These are phyloP conservation scores for Oryzias woworae DNA, from an alignment of 2,113 vertebrate species.

Conservation along the genomic window DNA sequence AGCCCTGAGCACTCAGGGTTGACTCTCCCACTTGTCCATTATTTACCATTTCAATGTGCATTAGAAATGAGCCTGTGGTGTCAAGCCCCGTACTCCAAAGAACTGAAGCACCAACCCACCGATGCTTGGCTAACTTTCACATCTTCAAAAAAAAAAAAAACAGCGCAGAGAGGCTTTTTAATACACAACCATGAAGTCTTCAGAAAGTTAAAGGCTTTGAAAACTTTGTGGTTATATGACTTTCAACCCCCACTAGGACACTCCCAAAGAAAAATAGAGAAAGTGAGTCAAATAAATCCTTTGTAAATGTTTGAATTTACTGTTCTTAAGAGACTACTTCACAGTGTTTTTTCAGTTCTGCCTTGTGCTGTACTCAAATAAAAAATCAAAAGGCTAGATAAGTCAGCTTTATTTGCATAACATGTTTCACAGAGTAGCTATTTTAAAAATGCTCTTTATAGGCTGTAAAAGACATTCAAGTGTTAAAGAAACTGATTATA, in stretches of 20 bases:
- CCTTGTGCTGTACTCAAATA: too few species aligned
- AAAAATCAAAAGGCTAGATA: too few species aligned
- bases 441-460: too few species aligned
- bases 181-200: neutral
- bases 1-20: slow-evolving; percentile 28
- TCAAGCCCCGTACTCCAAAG: neutral
- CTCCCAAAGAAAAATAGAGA: too few species aligned
- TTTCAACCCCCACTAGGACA: slow-evolving; percentile 5
- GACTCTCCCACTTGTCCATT: slow-evolving; percentile 33
- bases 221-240: slow-evolving; percentile 21
- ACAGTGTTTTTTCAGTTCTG: too few species aligned
- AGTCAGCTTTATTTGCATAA: too few species aligned
- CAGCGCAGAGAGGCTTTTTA: neutral
- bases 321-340: too few species aligned
- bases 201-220: slow-evolving; percentile 8
- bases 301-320: too few species aligned
- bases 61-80: slow-evolving; percentile 16
- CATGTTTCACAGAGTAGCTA: too few species aligned
- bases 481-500: too few species aligned
- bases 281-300: too few species aligned
- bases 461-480: too few species aligned
- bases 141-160: slow-evolving; percentile 2
- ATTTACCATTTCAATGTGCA: slow-evolving; percentile 39
- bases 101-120: slow-evolving; percentile 11
- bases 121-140: slow-evolving; percentile 17